Evolutionary conservation across 2,113 vertebrate species (phyloP).

Genomic region (Elaphurus davidianus): DNA sequence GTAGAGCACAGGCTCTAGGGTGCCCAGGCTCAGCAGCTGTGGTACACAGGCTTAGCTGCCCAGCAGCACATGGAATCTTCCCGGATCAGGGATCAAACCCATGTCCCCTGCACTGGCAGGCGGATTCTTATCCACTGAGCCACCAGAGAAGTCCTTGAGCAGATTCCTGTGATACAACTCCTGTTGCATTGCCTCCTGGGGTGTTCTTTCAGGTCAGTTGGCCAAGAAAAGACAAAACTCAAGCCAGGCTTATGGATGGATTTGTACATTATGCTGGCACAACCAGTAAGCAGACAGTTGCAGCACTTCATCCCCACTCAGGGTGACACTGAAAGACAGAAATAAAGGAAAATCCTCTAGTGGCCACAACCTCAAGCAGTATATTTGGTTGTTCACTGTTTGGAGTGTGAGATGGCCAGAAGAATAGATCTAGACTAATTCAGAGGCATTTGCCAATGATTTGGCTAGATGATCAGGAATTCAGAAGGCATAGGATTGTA

Average conservation of each 20-base stretch:
- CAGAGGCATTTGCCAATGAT: background rate
- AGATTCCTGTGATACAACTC: background rate
- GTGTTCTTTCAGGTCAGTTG: background rate
- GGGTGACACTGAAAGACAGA: background rate
- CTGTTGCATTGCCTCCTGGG: background rate
- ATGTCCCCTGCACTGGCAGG: background rate
- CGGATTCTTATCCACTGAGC: background rate
- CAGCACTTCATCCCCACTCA: background rate
- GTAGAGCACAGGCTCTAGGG: background rate
- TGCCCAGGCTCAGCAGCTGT: background rate
- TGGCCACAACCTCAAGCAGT: background rate
- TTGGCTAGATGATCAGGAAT: background rate
- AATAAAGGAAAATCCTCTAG: background rate
- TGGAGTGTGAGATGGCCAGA: background rate
- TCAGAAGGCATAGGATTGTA: background rate
- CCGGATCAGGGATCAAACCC: background rate
- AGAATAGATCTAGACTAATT: background rate
- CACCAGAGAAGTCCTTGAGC: background rate
- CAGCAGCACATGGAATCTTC: background rate
- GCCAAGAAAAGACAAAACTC: background rate
- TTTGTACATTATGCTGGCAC: background rate
- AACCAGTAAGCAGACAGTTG: background rate
- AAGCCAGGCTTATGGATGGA: background rate
- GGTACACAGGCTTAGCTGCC: background rate
- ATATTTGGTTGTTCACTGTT: background rate